Conservation (phyloP, 2,113 vertebrate species). For the Lampris incognitus region DNA sequence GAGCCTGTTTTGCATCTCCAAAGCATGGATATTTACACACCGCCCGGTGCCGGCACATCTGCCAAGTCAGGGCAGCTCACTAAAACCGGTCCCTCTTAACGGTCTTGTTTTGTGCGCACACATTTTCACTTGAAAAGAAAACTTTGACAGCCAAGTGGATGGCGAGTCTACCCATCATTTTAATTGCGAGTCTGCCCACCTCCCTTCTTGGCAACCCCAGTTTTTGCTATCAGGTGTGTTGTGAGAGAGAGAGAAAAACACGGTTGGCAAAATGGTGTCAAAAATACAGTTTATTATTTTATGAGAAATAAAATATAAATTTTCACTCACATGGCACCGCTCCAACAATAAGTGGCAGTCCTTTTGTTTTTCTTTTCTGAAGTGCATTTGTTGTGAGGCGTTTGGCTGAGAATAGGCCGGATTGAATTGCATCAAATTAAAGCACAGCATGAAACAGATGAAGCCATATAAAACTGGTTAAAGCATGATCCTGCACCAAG, state of each 20-base stretch:
- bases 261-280: neutral
- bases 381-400: constrained; percentile 3
- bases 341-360: neutral
- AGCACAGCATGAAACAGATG: constrained; percentile 1
- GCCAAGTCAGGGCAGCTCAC: constrained; percentile 54
- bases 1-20: constrained; percentile 27
- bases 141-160: constrained; percentile 25
- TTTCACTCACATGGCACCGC: constrained; percentile 2
- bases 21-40: constrained; percentile 67
- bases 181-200: neutral
- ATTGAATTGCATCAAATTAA: neutral
- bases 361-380: neutral
- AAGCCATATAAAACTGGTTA: neutral
- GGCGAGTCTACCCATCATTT: neutral
- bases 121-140: constrained; percentile 36
- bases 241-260: neutral
- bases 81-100: constrained; percentile 35
- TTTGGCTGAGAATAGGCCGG: neutral
- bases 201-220: neutral
- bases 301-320: neutral
- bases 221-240: neutral
- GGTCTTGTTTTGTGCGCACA: constrained; percentile 33
- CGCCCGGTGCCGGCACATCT: constrained; percentile 47
- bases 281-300: constrained; percentile 32
- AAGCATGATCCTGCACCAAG: neutral